Conservation (phyloP, 2,113 vertebrate species). For the Silurus meridionalis region DNA sequence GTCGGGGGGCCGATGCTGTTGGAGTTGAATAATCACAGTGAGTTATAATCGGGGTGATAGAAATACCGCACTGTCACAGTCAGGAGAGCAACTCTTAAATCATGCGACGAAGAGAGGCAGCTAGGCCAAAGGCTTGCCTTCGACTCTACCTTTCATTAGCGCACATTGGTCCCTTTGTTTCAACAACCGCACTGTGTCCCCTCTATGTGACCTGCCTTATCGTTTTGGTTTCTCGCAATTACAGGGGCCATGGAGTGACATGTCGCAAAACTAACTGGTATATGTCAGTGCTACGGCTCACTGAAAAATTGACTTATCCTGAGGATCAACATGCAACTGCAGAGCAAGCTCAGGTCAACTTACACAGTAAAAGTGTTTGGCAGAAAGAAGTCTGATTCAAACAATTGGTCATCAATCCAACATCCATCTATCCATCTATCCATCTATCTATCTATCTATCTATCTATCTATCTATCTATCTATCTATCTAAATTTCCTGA, state of each 20-base stretch:
- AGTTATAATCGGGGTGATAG: conserved; percentile 95
- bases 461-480: too few species aligned
- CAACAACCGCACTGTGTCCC: conserved; percentile 22
- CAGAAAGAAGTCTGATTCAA: not conserved
- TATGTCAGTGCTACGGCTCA: conserved; percentile 22
- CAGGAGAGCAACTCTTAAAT: conserved; percentile 93
- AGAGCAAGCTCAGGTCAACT: conserved; percentile 4
- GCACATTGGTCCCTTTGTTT: conserved; percentile 50
- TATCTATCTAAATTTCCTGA: too few species aligned
- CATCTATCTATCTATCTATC: too few species aligned
- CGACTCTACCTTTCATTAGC: conserved; percentile 55
- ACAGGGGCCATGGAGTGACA: not conserved
- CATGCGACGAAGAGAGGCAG: conserved; percentile 70
- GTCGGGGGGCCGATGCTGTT: conserved; percentile 86
- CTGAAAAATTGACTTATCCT: conserved; percentile 34
- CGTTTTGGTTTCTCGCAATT: conserved; percentile 33
- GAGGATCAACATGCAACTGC: conserved; percentile 51
- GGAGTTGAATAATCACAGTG: conserved; percentile 94
- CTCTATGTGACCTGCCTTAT: not conserved
- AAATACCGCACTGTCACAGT: conserved; percentile 98
- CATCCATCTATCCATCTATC: too few species aligned
- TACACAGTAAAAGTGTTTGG: not conserved
- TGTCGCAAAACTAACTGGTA: not conserved
- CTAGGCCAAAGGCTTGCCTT: conserved; percentile 56
- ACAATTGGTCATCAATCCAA: not conserved